Percentiles rank a stretch among this genome's conserved stretches.
Conservation (phyloP, 1,140 invertebrate genomes). For the Plutomurus gul region DNA sequence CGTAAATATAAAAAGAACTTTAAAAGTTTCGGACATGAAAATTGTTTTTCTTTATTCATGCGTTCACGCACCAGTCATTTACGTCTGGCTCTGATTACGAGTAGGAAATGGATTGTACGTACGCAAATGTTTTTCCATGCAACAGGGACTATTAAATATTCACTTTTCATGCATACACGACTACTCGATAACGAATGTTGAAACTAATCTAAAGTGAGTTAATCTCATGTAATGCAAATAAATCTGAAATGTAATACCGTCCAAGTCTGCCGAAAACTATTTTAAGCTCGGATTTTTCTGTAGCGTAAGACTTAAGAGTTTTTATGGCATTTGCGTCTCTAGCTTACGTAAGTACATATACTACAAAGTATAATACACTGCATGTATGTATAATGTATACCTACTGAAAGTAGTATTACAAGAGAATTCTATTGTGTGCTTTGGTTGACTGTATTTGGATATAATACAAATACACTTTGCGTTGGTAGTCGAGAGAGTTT, state of each 20-base stretch:
- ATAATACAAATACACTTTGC: too few species aligned
- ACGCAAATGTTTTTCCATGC: background rate
- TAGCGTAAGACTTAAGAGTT: too few species aligned
- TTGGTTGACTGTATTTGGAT: background rate
- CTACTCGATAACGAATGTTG: conserved; percentile 6
- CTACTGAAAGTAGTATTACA: too few species aligned
- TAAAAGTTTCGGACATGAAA: too few species aligned
- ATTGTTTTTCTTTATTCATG: too few species aligned
- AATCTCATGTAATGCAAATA: background rate
- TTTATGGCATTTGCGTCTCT: too few species aligned
- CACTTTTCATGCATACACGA: background rate
- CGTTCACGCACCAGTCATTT: too few species aligned
- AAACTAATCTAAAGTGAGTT: conserved; percentile 20
- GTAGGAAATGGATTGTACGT: background rate
- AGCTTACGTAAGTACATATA: too few species aligned
- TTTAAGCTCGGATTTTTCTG: background rate
- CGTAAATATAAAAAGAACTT: too few species aligned
- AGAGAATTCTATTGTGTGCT: background rate
- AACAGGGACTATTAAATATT: background rate
- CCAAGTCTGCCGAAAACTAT: background rate
- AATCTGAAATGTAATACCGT: background rate
- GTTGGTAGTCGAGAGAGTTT: background rate
- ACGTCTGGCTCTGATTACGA: background rate
- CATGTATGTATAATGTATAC: too few species aligned
- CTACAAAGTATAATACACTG: too few species aligned